Base-by-base conservation (phyloP, 2,113 vertebrate species). In the Protobothrops mucrosquamatus region DNA sequence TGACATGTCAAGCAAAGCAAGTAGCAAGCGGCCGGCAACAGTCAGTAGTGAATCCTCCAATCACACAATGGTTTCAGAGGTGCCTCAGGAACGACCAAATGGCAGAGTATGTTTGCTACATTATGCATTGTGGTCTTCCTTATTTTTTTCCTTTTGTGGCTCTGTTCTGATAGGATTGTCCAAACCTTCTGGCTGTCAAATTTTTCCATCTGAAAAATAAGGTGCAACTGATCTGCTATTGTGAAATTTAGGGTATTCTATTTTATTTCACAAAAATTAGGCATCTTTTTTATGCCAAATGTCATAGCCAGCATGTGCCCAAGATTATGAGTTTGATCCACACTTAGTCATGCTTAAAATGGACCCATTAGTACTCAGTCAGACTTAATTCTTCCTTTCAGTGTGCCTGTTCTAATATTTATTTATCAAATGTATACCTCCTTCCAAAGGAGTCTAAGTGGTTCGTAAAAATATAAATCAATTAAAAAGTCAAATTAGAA, bases 1-100 rank as follows among this genome's bases (percentile, higher is more conserved):
- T 97, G 98, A 98, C 96, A 99, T 99, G 98, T 99, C 98, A 95
- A 98, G 96, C 97, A 99, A 98, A 96, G 96, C 97, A 74, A 93
- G 96, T 46, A 95, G 97, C 93, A 98, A 98, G 95, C 97, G 97
- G 55, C 95, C 96, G 34, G 91, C 87, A 52, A 96, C 96, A 94
- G 88, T 96, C 94, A 92, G 95, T 90, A 97, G 96, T 46, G 98
- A 98, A 95, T 93, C 97, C 91, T 94, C 97, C 95, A 98, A 97
- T 96, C 95, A 97, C 96, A 92, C 91, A 95, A 98, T 99, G 98
- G 98, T 99, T 96, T 98, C 98, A 0, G 98, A 99, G 93, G 95
- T 96, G 86, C 96, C 98, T 93, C 93, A 97, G 1, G 98, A 98
- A 93, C 98, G 97, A 93, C 96, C 97, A 3, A 98, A 96, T 92